Percentiles rank a stretch among this genome's conserved stretches.
phyloP scores from a whole-genome alignment of 2,797 vertebrate species.

The Calcarius lapponicus region DNA sequence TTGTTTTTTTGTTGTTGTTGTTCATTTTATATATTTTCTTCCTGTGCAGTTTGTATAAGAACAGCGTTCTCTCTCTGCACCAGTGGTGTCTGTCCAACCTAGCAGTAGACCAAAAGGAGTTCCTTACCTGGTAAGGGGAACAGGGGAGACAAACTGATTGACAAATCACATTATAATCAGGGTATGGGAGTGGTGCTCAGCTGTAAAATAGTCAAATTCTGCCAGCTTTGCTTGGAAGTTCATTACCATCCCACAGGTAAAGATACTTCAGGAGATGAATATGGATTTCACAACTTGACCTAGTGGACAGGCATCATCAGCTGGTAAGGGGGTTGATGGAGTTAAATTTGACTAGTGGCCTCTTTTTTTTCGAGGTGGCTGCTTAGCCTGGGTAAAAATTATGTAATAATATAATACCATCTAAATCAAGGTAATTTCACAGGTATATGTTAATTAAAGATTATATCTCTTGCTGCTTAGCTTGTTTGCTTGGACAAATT shows the following conservation, averaged over 20 bases:
- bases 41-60: not conserved
- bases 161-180: not conserved
- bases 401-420: not conserved
- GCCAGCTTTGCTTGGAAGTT: not conserved
- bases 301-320: not conserved
- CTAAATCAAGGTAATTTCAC: not conserved
- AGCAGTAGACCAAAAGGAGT: not conserved
- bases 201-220: not conserved
- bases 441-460: not conserved
- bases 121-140: not conserved
- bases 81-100: not conserved
- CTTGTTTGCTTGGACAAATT: not conserved
- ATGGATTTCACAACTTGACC: not conserved
- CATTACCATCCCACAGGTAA: not conserved
- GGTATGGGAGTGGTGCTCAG: not conserved
- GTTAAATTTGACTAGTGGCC: not conserved
- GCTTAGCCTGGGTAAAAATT: not conserved
- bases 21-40: not conserved
- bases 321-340: not conserved
- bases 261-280: not conserved
- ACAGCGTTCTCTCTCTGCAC: not conserved
- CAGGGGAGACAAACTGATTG: not conserved
- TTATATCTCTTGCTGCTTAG: not conserved
- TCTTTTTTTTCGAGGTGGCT: not conserved
- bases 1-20: not conserved